Evolutionary conservation across 2,797 vertebrate genomes (phyloP), one percentile per base, ranked within the genome.

Genomic region (Decapterus maruadsi): DNA sequence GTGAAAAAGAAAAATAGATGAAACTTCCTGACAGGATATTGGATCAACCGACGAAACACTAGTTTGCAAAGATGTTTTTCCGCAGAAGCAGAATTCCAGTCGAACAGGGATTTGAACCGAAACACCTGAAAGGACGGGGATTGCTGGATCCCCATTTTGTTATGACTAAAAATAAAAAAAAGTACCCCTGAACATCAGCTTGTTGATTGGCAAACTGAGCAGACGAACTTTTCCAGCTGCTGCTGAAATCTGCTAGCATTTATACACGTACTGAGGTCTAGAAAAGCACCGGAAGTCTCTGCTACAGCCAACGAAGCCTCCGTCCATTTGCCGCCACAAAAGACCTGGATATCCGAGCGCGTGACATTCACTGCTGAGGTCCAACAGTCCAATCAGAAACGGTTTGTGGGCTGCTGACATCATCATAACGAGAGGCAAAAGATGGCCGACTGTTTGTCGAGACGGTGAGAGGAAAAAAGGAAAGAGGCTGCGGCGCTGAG

Each of bases 311-410:
- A 42, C n/a, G 58, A 45, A 63, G 36, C 67, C 40, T 64, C 51
- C 22, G 6, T 68, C 26, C 26, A 26, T 26, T 26, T 3, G 26
- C 46, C 42, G 22, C 31, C 55, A 43, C 48, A 50, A 78, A 57
- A 78, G 8, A 78, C 72, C 81, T 68, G 80, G 45, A 86, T 54
- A 58, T 76, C 61, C 34, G 42, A 51, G 50, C 12, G 17, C 62
- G 26, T 26, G 46, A n/a, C 56, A 80, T 78, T 80, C 0, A 10
- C 78, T 11, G 58, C 50, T 45, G 11, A 26, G 48, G n/a, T 26
- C 59, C 65, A 61, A 72, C 66, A 17, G 74, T 62, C 86, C 72
- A 75, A 65, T 43, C 68, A 3, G 62, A 26, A 57, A 82, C 56
- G 6, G 56, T 38, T 75, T 68, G 57, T 16, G 51, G 58, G 65